These are phyloP conservation scores for Catharus fuscescens DNA, from an alignment of 2,113 vertebrate genomes.

Conservation along the genomic window DNA sequence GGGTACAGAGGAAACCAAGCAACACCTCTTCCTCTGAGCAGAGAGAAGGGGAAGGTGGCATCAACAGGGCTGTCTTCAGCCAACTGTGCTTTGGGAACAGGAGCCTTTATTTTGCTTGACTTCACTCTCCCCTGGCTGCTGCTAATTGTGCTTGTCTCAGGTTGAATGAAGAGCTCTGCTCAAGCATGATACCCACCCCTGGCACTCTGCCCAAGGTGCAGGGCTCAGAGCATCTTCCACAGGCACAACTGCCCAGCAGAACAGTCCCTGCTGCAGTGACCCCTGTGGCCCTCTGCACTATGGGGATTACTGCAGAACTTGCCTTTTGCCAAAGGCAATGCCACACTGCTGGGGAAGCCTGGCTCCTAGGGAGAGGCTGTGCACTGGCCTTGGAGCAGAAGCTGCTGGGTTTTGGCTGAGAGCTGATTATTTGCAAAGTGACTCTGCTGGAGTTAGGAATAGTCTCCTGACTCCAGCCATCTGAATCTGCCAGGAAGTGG, in stretches of 20 bases:
- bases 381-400: not conserved
- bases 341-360: not conserved
- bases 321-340: not conserved
- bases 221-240: not conserved
- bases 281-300: not conserved
- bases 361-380: not conserved
- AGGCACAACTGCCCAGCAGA: not conserved
- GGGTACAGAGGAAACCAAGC: not conserved
- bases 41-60: not conserved
- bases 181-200: not conserved
- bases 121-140: not conserved
- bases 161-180: not conserved
- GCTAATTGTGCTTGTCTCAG: not conserved
- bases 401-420: not conserved
- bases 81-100: not conserved
- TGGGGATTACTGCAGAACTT: not conserved
- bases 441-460: not conserved
- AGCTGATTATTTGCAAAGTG: not conserved
- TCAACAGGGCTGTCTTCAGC: not conserved
- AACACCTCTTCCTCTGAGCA: not conserved
- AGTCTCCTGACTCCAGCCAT: not conserved
- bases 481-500: not conserved
- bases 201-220: not conserved
- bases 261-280: not conserved
- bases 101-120: not conserved